These are phyloP conservation scores for Leptarthrus brevirostris DNA, from an alignment of 2,888 invertebrate genomes.

Conservation along the genomic window DNA sequence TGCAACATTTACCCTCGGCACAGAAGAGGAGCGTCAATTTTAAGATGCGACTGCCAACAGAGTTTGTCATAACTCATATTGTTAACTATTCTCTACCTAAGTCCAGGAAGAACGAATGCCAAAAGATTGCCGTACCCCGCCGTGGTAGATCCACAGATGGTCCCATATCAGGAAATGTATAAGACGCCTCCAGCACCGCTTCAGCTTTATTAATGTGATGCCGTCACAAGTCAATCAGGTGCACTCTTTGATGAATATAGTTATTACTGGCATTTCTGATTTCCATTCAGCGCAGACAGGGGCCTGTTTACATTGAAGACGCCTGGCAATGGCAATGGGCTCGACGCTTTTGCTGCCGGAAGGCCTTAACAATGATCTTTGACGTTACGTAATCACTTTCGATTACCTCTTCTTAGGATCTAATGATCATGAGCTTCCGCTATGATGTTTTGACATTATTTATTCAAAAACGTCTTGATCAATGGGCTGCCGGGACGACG, in stretches of 20 bases:
- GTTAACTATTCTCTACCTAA: neutral
- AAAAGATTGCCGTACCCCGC: conserved; percentile 18
- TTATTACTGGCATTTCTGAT: conserved; percentile 40
- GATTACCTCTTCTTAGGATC: conserved; percentile 33
- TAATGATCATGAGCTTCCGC: conserved; percentile 42
- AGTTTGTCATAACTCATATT: conserved; percentile 32
- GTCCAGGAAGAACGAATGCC: conserved; percentile 11
- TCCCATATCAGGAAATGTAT: conserved; percentile 23
- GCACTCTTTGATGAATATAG: conserved; percentile 46
- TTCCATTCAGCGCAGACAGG: conserved; percentile 2
- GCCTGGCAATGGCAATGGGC: neutral
- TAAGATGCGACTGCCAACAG: neutral
- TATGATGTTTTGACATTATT: conserved; percentile 37
- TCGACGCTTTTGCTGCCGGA: conserved; percentile 22
- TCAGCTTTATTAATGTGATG: conserved; percentile 48
- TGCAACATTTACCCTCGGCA: neutral
- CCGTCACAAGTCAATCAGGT: conserved; percentile 52
- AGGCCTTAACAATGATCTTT: conserved; percentile 29
- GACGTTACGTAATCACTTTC: conserved; percentile 41
- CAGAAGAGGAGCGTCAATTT: neutral
- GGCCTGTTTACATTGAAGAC: conserved; percentile 10
- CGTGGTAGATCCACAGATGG: neutral
- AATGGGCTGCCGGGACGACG: neutral
- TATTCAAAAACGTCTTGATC: conserved; percentile 32
- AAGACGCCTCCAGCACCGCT: conserved; percentile 43